Evolutionary conservation across 2,888 invertebrate genomes (phyloP).

Genomic region (Bombyx huttoni): DNA sequence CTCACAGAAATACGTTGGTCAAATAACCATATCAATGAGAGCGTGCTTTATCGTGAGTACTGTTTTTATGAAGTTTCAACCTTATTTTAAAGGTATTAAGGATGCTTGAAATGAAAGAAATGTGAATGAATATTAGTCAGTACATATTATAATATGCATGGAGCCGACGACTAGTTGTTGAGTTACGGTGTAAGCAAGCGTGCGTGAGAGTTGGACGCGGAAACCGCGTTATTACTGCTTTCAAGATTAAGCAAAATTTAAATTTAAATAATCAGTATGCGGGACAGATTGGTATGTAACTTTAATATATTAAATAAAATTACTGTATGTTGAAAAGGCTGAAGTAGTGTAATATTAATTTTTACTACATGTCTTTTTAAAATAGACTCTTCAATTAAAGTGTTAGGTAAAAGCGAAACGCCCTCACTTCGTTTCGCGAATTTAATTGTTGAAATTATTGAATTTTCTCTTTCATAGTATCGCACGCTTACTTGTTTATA

Average conservation of each 20-base stretch:
- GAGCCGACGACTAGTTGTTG: constrained; percentile 14
- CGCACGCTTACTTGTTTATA: too few relatives aligned
- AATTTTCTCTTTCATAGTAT: too few relatives aligned
- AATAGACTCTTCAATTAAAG: too few relatives aligned
- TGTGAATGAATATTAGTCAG: constrained; percentile 2
- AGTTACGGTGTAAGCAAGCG: constrained; percentile 29
- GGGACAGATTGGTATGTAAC: not conserved
- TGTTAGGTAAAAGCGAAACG: too few relatives aligned
- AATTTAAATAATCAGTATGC: not conserved
- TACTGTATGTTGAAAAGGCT: too few relatives aligned
- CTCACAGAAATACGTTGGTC: constrained; percentile 38
- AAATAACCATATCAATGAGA: constrained; percentile 8
- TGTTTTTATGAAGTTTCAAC: constrained; percentile 9
- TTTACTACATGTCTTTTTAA: too few relatives aligned
- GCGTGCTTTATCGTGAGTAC: not conserved
- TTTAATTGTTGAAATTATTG: too few relatives aligned
- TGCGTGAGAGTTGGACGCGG: constrained; percentile 27
- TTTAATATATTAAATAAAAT: not conserved
- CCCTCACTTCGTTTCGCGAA: too few relatives aligned
- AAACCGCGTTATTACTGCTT: not conserved
- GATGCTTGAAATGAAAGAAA: constrained; percentile 6
- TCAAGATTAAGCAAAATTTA: not conserved
- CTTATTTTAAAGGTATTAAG: constrained; percentile 12
- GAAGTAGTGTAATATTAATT: too few relatives aligned
- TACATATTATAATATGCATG: constrained; percentile 14